Percentiles rank a stretch among this genome's conserved stretches.
These are phyloP conservation scores for Hycleus cichorii DNA, from an alignment of 1,140 invertebrate genomes.

Conservation along the genomic window DNA sequence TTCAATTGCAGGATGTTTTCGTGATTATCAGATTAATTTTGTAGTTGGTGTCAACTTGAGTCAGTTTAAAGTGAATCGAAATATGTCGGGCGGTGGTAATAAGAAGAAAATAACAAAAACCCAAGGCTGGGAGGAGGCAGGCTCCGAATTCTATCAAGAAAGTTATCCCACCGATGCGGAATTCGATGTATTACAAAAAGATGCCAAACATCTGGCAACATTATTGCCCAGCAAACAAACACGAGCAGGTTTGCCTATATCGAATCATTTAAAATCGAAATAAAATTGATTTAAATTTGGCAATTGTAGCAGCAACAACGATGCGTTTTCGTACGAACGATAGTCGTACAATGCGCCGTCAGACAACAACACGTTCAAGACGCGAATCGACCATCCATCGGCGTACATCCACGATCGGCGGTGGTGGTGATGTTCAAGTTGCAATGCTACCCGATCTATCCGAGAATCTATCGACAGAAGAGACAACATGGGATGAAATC, in stretches of 20 bases:
- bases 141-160: slow-evolving; percentile 78
- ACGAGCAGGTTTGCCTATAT: slow-evolving; percentile 41
- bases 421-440: slow-evolving; percentile 62
- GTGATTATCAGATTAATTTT: too few relatives aligned
- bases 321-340: slow-evolving; percentile 43
- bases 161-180: slow-evolving; percentile 68
- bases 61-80: neutral
- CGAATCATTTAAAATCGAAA: neutral
- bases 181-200: slow-evolving; percentile 53
- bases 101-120: slow-evolving; percentile 47
- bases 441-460: slow-evolving; percentile 71
- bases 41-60: too few relatives aligned
- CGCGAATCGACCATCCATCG: slow-evolving; percentile 55
- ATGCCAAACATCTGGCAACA: slow-evolving; percentile 65
- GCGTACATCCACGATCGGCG: slow-evolving; percentile 46
- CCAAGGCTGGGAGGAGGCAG: slow-evolving; percentile 75
- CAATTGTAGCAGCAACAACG: slow-evolving; percentile 34
- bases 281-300: neutral
- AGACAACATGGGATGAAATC: slow-evolving; percentile 77
- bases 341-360: slow-evolving; percentile 39
- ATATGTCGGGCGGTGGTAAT: slow-evolving; percentile 54
- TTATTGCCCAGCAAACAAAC: slow-evolving; percentile 70
- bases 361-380: slow-evolving; percentile 56
- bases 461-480: slow-evolving; percentile 73
- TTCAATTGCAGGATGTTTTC: too few relatives aligned